Evolutionary conservation across 1,140 invertebrate genomes (phyloP), one percentile per base, ranked within the genome.

Genomic region (Oreohelix idahoensis): DNA sequence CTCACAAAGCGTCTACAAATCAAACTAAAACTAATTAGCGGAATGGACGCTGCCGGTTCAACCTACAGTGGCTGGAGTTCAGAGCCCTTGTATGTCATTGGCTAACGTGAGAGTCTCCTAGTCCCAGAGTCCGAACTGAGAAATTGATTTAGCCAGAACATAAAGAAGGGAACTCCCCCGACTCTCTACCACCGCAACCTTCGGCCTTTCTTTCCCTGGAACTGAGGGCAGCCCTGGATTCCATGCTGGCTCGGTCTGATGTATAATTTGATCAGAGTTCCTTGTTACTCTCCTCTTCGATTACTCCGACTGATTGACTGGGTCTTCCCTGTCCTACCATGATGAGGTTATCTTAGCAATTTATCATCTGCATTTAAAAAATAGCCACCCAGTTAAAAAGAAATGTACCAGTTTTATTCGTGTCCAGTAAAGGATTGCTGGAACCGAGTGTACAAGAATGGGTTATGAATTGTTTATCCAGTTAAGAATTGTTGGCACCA

Each of bases 11-110:
- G n/a, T 39, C 77, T 45, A 79, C 77, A 79, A 79, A 66, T 66
- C 77, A 79, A 29, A 49, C 75, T 63, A 42, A 79, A 79, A 79
- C 53, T 69, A 79, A 79, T 79, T 79, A 79, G 77, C 49, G n/a
- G 63, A 79, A 69, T 79, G 39, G 77, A 51, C 58, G 1, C 36
- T 5, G 20, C 58, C 63, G 4, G 35, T 79, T 35, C 77, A 53
- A 79, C 77, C 53, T 42, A 42, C 45, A 39, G 35, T n/a, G 49
- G 75, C 15, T 42, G 13, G 58, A 69, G 77, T 36, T 79, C 58
- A 36, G 36, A 69, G 39, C 36, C 77, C 77, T 38, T 36, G 53
- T 53, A 66, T 79, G 53, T 69, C 58, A 79, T 79, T 79, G 77
- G 77, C 51, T 45, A n/a, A 17, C 63, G 10, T 4, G 2, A 39